Evolutionary conservation across 2,113 vertebrate species (phyloP), one percentile per base, ranked within the genome.

Genomic region (Callipepla californica): DNA sequence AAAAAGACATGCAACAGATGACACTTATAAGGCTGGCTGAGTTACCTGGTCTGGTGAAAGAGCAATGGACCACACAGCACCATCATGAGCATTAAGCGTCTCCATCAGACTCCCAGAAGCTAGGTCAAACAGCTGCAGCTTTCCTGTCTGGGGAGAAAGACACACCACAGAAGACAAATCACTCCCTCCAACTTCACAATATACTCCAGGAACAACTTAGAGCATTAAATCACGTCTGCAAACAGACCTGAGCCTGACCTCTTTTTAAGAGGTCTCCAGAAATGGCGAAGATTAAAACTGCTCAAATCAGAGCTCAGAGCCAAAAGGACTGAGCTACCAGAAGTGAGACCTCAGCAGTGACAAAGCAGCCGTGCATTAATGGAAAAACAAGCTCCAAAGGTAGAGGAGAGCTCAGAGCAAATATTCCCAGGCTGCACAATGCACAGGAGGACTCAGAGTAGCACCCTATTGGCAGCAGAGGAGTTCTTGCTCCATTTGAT

Each of bases 31-130:
- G 11, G 10, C 14, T 44, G 45, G 8, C 50, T 28, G 8, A 67
- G 28, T 95, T 97, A 99, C 99, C 99, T 99, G 99, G 91, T 99
- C 99, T n/a, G 99, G 99, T 57, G 98, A 98, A 80, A 99, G 97
- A 66, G 98, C 98, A 83, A 99, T 94, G 80, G 99, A 99, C 99
- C 99, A 99, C 88, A 99, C 58, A 0, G 99, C 98, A 51, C 99
- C 99, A 0, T 97, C 58, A 0, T 99, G 99, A 45, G 98, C 99
- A 3, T 98, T 94, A 11, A 98, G 45, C 0, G 97, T 96, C 96
- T 99, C 99, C 74, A 99, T 80, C 55, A 99, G 97, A 85, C 89
- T 98, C 80, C 99, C 99, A 16, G 99, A 99, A 22, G 99, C 98
- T 97, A 99, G 85, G 85, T 99, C 99, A 95, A 98, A 99, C 36